Conservation (phyloP, 2,113 vertebrate species). For the Cheilinus undulatus region DNA sequence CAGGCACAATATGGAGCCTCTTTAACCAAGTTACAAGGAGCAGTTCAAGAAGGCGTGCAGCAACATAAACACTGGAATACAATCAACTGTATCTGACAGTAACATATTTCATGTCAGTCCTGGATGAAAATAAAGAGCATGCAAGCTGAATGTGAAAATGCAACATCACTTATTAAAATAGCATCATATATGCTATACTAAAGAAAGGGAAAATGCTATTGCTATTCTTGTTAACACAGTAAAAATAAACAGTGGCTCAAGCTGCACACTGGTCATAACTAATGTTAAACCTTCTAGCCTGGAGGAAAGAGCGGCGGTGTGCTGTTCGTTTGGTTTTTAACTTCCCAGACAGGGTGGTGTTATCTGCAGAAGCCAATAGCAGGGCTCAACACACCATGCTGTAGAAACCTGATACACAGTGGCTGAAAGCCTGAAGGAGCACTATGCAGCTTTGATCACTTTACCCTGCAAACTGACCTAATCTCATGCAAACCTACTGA, state of each 20-base stretch:
- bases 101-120: not conserved
- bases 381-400: constrained; percentile 22
- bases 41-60: not conserved
- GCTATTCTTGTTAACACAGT: not conserved
- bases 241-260: not conserved
- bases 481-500: constrained; percentile 27
- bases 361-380: constrained; percentile 28
- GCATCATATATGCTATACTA: not conserved
- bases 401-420: constrained; percentile 47
- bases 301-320: not conserved
- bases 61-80: not conserved
- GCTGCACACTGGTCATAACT: not conserved
- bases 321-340: constrained; percentile 19
- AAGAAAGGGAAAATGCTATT: not conserved
- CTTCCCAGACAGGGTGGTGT: constrained; percentile 18
- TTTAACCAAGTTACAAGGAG: not conserved
- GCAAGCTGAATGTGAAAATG: no score
- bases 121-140: not conserved
- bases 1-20: not conserved
- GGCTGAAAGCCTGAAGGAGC: constrained; percentile 39
- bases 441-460: constrained; percentile 37
- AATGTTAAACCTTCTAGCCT: not conserved
- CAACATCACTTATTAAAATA: not conserved
- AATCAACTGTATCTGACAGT: no score
- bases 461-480: not conserved